phyloP scores from a whole-genome alignment of 2,113 vertebrate genomes.

The Helogale parvula region DNA sequence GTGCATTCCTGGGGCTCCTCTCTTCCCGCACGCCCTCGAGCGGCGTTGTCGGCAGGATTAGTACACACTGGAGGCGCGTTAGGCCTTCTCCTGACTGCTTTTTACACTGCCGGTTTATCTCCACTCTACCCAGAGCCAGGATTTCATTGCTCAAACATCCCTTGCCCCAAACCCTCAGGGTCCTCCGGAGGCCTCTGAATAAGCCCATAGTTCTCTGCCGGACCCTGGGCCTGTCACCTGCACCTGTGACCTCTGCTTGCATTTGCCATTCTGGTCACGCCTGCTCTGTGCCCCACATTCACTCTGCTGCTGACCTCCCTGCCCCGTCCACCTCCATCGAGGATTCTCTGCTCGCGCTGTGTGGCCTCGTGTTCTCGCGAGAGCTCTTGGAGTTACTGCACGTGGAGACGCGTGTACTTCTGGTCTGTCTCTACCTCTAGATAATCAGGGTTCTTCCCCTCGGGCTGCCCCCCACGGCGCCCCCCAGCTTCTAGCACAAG shows the following conservation, averaged over 20 bases:
- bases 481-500: background rate
- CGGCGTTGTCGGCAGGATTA: background rate
- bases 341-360: background rate
- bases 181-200: background rate
- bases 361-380: background rate
- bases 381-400: background rate
- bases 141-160: background rate
- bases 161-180: background rate
- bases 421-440: background rate
- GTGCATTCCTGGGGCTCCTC: rapidly evolving
- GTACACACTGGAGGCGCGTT: background rate
- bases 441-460: too few relatives aligned
- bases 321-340: background rate
- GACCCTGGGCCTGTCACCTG: background rate
- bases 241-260: background rate
- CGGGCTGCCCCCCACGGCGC: background rate
- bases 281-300: background rate
- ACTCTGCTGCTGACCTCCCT: background rate
- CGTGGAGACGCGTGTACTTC: background rate
- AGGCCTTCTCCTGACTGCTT: background rate
- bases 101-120: background rate
- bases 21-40: rapidly evolving
- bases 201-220: too few relatives aligned
- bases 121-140: too few relatives aligned
- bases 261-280: too few relatives aligned